Conservation (phyloP, 35 echinoderm and acorn worm genomes). For the Patiria miniata region DNA sequence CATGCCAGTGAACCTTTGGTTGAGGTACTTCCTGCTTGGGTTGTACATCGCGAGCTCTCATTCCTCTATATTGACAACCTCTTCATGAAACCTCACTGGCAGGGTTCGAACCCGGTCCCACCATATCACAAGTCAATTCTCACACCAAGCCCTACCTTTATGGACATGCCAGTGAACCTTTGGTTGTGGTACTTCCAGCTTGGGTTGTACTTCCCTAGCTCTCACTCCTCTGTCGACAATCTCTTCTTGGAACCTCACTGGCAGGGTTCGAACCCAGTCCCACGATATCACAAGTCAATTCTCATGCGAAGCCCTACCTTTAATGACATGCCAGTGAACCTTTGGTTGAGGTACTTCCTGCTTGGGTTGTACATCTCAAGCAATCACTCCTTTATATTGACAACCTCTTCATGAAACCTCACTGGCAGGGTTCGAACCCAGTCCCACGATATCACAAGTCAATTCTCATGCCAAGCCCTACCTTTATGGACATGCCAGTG, state of each 20-base stretch:
- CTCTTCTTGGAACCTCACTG: constrained; percentile 74
- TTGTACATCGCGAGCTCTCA: no score
- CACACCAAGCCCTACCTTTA: constrained; percentile 62
- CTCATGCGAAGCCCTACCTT: no score
- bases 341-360: constrained; percentile 41
- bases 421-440: no score
- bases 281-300: no score
- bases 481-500: constrained; percentile 72
- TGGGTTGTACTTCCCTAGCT: constrained; percentile 40
- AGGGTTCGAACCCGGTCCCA: no score
- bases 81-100: constrained; percentile 71
- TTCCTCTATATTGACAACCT: constrained; percentile 79
- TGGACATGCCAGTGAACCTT: constrained; percentile 65
- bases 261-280: no score
- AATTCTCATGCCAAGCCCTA: background rate
- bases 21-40: no score
- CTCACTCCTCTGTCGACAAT: constrained; percentile 62
- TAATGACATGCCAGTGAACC: constrained; percentile 62
- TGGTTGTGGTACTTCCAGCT: constrained; percentile 43
- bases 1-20: no score
- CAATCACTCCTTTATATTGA: constrained; percentile 55
- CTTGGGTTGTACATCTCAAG: constrained; percentile 39
- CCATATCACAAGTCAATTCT: no score
- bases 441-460: background rate
- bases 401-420: constrained; percentile 74